Conservation (phyloP, 53 echinoderm and acorn worm genomes). For the Holothuria scabra region DNA sequence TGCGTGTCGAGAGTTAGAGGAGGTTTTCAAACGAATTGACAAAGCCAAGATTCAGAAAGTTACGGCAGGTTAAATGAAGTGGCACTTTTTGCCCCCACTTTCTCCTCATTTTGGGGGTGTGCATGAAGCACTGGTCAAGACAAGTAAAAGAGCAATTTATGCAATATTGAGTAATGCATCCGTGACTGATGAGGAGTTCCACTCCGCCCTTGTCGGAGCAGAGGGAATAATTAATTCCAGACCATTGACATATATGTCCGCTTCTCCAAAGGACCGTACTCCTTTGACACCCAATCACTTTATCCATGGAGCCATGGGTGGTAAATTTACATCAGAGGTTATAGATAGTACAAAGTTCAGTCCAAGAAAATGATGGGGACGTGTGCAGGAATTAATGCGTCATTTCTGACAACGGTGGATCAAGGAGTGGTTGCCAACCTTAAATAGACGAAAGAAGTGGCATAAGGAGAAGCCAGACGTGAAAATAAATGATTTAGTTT, state of each 20-base stretch:
- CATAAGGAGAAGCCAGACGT: not conserved
- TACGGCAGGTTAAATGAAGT: not conserved
- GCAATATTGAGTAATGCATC: constrained; percentile 10
- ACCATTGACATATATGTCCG: not conserved
- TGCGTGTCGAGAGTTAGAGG: no score
- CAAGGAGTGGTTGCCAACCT: not conserved
- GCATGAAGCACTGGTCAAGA: constrained; percentile 18
- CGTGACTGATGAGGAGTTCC: constrained; percentile 26
- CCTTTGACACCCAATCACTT: constrained; percentile 18
- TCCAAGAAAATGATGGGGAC: not conserved
- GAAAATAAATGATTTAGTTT: constrained; percentile 7
- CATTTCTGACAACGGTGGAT: not conserved
- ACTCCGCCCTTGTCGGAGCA: constrained; percentile 14
- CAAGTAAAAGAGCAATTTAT: constrained; percentile 26
- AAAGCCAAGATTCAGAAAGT: no score
- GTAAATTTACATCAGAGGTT: not conserved
- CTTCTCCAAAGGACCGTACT: not conserved
- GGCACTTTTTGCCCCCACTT: not conserved
- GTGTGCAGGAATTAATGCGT: not conserved
- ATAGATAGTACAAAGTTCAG: not conserved
- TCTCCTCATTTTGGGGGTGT: not conserved
- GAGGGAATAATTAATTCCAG: constrained; percentile 36
- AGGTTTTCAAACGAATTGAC: no score
- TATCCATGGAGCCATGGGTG: constrained; percentile 7
- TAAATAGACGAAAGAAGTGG: not conserved